These are phyloP conservation scores for Gymnopithys bicolor DNA, from an alignment of 2,797 vertebrate genomes.

Conservation along the genomic window DNA sequence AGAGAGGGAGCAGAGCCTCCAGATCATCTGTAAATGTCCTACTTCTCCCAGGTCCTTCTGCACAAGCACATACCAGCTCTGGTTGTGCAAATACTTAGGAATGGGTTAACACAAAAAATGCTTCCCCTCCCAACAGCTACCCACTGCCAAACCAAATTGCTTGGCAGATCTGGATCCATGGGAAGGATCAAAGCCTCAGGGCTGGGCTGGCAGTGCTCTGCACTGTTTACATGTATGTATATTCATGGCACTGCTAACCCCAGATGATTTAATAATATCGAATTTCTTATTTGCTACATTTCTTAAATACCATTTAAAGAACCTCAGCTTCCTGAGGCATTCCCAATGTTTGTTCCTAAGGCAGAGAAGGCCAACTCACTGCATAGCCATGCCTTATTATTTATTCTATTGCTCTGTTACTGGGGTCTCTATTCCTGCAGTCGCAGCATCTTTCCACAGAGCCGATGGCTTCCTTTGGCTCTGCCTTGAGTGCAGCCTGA, in stretches of 20 bases:
- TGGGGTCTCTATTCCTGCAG: background rate
- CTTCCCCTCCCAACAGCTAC: background rate
- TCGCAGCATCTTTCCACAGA: background rate
- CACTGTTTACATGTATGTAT: background rate
- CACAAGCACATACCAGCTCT: background rate
- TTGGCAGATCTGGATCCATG: background rate
- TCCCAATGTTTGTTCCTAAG: background rate
- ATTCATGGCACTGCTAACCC: background rate
- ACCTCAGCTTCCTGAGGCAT: slow-evolving; percentile 17
- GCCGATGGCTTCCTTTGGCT: background rate
- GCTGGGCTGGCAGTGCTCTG: background rate
- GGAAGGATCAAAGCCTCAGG: background rate
- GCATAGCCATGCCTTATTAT: fast-evolving
- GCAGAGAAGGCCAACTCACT: background rate
- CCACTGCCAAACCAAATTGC: background rate
- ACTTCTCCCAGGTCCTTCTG: background rate
- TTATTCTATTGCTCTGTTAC: background rate
- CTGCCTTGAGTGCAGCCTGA: background rate
- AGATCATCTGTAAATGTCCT: background rate
- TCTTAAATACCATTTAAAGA: slow-evolving; percentile 21
- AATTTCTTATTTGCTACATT: background rate
- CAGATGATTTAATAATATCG: background rate
- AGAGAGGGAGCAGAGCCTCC: background rate
- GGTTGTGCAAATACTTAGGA: background rate
- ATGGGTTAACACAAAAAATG: background rate